Conservation (phyloP, 2,888 invertebrate genomes). For the Acanthopleura granulata region DNA sequence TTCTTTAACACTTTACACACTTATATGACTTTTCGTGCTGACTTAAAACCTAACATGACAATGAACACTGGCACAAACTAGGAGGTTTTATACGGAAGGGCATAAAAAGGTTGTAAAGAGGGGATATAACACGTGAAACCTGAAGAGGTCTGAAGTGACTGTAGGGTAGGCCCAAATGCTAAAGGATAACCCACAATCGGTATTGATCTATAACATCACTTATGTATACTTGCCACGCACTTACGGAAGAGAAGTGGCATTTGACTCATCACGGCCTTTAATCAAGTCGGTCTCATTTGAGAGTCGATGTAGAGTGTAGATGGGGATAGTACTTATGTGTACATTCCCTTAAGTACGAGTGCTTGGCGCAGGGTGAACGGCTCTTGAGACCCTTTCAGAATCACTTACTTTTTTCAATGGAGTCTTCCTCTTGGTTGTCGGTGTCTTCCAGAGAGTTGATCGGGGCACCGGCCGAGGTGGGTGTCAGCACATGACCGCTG, state of each 20-base stretch:
- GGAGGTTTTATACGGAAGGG: neutral
- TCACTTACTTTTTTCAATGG: slow-evolving; percentile 22
- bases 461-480: neutral
- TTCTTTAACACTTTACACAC: too few species aligned
- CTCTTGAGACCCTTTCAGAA: slow-evolving; percentile 2
- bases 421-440: slow-evolving; percentile 4
- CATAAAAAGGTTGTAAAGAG: too few species aligned
- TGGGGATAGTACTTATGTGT: neutral
- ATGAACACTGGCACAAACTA: neutral
- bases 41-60: too few species aligned
- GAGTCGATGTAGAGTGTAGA: neutral
- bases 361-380: slow-evolving; percentile 4
- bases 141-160: too few species aligned
- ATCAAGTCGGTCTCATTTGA: slow-evolving; percentile 6
- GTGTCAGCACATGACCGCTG: neutral
- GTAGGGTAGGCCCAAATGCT: too few species aligned
- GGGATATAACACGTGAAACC: too few species aligned
- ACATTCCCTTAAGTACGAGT: slow-evolving; percentile 4
- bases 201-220: slow-evolving; percentile 15
- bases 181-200: neutral
- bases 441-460: neutral
- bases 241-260: slow-evolving; percentile 16
- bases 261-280: slow-evolving; percentile 13
- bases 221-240: slow-evolving; percentile 10
- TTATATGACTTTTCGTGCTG: too few species aligned